phyloP scores from a whole-genome alignment of 2,888 invertebrate genomes.

The Stenurella melanura region DNA sequence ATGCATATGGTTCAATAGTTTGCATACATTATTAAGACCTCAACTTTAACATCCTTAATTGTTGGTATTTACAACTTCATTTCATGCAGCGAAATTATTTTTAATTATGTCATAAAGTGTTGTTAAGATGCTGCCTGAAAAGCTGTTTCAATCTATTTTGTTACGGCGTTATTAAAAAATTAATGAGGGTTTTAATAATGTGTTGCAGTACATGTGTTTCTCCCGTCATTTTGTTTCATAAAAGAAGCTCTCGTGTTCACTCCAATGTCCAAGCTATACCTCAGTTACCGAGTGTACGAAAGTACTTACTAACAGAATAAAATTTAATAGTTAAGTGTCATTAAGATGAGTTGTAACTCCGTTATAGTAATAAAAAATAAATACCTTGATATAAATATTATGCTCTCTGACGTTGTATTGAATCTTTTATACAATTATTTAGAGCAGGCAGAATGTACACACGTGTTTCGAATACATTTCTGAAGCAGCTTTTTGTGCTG shows the following conservation, averaged over 20 bases:
- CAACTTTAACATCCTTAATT: constrained; percentile 9
- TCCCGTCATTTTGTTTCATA: neutral
- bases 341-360: too few relatives aligned
- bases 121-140: constrained; percentile 18
- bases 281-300: too few relatives aligned
- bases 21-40: constrained; percentile 25
- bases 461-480: too few relatives aligned
- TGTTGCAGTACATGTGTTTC: neutral
- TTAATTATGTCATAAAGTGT: constrained; percentile 28
- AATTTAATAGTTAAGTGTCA: too few relatives aligned
- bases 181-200: constrained; percentile 11
- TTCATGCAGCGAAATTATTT: constrained; percentile 16
- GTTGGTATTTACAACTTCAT: neutral
- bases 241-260: neutral
- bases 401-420: too few relatives aligned
- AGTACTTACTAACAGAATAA: too few relatives aligned
- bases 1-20: constrained; percentile 26
- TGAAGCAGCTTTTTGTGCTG: too few relatives aligned
- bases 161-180: constrained; percentile 21
- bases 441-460: too few relatives aligned
- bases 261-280: too few relatives aligned
- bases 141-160: neutral
- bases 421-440: too few relatives aligned
- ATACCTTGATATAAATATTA: too few relatives aligned
- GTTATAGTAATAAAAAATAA: too few relatives aligned